Evolutionary conservation across 2,113 vertebrate species (phyloP).

Genomic region (Heterotilapia buettikoferi): DNA sequence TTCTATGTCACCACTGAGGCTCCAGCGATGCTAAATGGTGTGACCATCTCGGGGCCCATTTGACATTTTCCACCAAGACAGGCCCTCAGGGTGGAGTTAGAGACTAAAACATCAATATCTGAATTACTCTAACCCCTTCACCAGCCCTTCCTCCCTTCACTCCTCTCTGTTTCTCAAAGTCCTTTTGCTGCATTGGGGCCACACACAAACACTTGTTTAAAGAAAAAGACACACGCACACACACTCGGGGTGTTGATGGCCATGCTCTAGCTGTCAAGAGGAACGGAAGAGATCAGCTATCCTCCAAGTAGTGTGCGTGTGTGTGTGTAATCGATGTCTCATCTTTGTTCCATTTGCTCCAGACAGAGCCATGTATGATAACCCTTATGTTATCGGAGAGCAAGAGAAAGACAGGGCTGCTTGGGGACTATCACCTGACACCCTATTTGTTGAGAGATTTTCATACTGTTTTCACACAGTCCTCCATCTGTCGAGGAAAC

Average conservation of each 20-base stretch:
- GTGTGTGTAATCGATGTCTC: conserved; percentile 55
- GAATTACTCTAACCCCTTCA: conserved; percentile 43
- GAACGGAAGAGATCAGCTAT: conserved; percentile 49
- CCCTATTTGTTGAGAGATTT: conserved; percentile 26
- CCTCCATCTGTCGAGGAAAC: neutral
- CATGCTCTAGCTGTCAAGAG: conserved; percentile 52
- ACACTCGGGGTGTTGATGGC: conserved; percentile 21
- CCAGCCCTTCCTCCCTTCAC: conserved; percentile 2
- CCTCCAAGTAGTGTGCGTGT: conserved; percentile 14
- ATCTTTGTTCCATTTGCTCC: conserved; percentile 65
- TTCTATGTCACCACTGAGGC: conserved; percentile 3
- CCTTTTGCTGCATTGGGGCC: conserved; percentile 13
- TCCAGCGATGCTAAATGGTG: conserved; percentile 19
- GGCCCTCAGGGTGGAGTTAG: conserved; percentile 52
- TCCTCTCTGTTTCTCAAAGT: conserved; percentile 38
- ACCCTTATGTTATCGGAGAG: conserved; percentile 48
- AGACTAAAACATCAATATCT: conserved; percentile 55
- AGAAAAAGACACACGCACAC: neutral
- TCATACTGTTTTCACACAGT: conserved; percentile 5
- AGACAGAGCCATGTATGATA: conserved; percentile 59
- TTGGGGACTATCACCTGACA: conserved; percentile 41
- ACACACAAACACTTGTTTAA: neutral
- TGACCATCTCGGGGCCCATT: conserved; percentile 14
- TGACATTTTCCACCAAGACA: conserved; percentile 51
- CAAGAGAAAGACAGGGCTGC: conserved; percentile 18